Percentiles rank a stretch among this genome's conserved stretches.
Conservation (phyloP, 2,797 vertebrate genomes). For the Argentina silus region DNA sequence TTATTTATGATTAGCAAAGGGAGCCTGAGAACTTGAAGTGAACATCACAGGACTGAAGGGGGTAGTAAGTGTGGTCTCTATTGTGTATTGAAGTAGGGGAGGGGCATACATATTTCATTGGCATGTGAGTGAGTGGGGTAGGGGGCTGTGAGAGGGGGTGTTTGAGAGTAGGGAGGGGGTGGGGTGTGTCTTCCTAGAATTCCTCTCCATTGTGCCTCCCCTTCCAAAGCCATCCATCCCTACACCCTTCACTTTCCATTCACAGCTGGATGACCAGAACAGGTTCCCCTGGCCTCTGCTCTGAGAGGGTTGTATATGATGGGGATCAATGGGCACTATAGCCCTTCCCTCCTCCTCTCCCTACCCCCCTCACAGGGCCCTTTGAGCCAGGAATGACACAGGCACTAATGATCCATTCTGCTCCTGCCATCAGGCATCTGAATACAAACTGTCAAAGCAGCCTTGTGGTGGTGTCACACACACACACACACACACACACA, state of each 20-base stretch:
- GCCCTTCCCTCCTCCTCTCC: conserved; percentile 13
- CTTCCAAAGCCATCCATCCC: conserved; percentile 20
- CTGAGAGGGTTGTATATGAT: conserved; percentile 25
- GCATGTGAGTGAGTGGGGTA: conserved; percentile 15
- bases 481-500: conserved; percentile 13
- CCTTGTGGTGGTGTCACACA: not conserved
- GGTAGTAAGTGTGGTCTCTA: not conserved
- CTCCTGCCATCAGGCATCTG: conserved; percentile 39
- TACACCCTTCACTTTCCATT: conserved; percentile 34
- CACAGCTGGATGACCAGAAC: conserved; percentile 21
- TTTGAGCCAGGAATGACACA: conserved; percentile 43
- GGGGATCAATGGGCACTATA: conserved; percentile 42
- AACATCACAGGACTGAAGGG: no score
- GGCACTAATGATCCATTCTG: conserved; percentile 36
- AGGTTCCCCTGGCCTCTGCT: no score
- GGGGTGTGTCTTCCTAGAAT: conserved; percentile 22
- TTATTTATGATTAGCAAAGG: not conserved
- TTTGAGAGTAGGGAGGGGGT: not conserved
- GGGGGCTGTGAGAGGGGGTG: conserved; percentile 6
- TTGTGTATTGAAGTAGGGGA: not conserved
- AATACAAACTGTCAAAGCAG: conserved; percentile 31
- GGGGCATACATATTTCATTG: conserved; percentile 16
- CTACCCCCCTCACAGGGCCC: conserved; percentile 29
- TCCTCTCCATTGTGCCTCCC: conserved; percentile 27
- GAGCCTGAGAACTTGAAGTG: not conserved